A percentile compares a stretch with the other conserved stretches of the same genome.
Conservation (phyloP, 2,797 vertebrate genomes). For the Ataeniobius toweri region DNA sequence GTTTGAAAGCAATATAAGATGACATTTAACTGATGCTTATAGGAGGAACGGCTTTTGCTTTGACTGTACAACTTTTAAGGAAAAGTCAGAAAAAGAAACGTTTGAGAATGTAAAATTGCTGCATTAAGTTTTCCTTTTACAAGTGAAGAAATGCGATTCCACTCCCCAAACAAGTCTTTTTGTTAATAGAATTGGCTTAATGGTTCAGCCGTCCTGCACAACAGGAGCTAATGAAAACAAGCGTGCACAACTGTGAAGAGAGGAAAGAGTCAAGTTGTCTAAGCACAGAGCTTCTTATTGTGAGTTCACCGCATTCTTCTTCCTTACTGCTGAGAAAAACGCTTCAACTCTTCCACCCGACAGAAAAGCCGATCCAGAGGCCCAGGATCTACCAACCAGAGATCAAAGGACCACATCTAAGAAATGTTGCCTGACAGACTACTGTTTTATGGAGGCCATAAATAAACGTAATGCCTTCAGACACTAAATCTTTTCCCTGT, state of each 20-base stretch:
- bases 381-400: constrained; percentile 59
- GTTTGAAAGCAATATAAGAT: neutral
- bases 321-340: constrained; percentile 27
- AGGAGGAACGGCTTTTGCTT: neutral
- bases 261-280: neutral
- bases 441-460: constrained; percentile 76
- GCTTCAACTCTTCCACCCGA: constrained; percentile 52
- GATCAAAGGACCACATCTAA: constrained; percentile 68
- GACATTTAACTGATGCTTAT: neutral
- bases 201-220: constrained; percentile 1
- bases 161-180: neutral
- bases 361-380: constrained; percentile 51
- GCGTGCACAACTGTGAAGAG: neutral
- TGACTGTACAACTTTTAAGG: neutral
- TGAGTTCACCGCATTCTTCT: neutral
- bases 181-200: neutral
- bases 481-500: constrained; percentile 73
- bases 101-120: neutral
- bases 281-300: constrained; percentile 5
- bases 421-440: constrained; percentile 66
- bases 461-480: constrained; percentile 72
- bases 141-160: neutral
- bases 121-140: neutral
- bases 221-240: constrained; percentile 4
- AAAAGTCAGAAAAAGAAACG: neutral